A percentile compares a stretch with the other conserved stretches of the same genome.
These are phyloP conservation scores for Lasius fuliginosus DNA, from an alignment of 2,888 invertebrate genomes.

Conservation along the genomic window DNA sequence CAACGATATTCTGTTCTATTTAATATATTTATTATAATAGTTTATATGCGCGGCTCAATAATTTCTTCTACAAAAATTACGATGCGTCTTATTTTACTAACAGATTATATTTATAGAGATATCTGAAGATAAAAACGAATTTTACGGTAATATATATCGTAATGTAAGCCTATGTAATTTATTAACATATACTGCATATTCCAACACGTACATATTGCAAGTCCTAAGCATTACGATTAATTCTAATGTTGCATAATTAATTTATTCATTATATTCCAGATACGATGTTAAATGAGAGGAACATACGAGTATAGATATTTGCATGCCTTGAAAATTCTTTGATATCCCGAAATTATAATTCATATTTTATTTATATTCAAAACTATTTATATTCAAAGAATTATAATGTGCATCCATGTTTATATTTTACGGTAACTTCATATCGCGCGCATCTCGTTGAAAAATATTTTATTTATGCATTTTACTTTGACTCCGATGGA, in stretches of 20 bases:
- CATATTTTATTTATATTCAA: not conserved
- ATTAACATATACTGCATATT: slow-evolving; percentile 25
- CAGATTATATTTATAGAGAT: not conserved
- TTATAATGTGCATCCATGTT: not conserved
- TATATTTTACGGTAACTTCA: not conserved
- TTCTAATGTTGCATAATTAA: not conserved
- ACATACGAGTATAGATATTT: not conserved
- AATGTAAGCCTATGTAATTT: not conserved
- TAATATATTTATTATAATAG: slow-evolving; percentile 28
- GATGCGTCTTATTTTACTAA: not conserved
- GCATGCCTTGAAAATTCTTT: not conserved
- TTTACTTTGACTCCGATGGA: not conserved
- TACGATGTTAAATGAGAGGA: slow-evolving; percentile 4
- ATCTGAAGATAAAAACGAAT: not conserved
- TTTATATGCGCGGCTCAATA: not conserved
- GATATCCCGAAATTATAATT: slow-evolving; percentile 18
- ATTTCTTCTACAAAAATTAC: not conserved
- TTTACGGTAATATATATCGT: not conserved
- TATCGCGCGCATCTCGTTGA: not conserved
- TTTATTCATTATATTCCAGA: not conserved
- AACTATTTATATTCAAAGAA: not conserved
- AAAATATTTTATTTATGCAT: not conserved
- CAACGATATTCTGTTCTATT: slow-evolving; percentile 2
- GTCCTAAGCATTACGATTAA: slow-evolving; percentile 10
- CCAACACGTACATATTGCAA: not conserved